Evolutionary conservation across 2,113 vertebrate genomes (phyloP).

Genomic region (Picathartes gymnocephalus): DNA sequence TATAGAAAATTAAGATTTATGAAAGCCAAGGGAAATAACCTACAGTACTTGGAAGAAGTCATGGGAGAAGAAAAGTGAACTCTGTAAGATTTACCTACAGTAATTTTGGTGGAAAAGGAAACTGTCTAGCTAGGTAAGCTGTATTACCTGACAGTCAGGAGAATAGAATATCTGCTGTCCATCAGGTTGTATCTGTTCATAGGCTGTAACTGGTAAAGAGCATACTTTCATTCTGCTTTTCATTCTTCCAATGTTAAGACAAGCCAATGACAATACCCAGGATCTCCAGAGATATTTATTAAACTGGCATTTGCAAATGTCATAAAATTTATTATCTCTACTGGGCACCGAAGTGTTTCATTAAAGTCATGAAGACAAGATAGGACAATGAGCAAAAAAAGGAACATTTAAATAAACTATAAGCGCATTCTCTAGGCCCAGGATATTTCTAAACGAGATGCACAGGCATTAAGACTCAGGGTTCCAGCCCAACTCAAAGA

Average conservation of each 20-base stretch:
- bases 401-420: neutral
- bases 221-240: neutral
- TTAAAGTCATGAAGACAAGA: neutral
- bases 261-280: neutral
- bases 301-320: constrained; percentile 48
- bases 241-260: neutral
- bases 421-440: neutral
- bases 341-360: neutral
- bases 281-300: neutral
- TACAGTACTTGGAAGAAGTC: neutral
- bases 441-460: neutral
- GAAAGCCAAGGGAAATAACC: neutral
- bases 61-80: neutral
- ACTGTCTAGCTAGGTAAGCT: neutral
- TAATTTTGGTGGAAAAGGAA: neutral
- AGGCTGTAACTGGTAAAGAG: neutral
- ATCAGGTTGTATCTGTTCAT: neutral
- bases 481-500: neutral
- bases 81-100: neutral
- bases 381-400: neutral
- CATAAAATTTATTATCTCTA: neutral
- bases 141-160: neutral
- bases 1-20: neutral
- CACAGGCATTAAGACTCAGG: neutral
- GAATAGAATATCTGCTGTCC: neutral